Base-by-base conservation (phyloP, 2,113 vertebrate genomes). In the Origma solitaria region DNA sequence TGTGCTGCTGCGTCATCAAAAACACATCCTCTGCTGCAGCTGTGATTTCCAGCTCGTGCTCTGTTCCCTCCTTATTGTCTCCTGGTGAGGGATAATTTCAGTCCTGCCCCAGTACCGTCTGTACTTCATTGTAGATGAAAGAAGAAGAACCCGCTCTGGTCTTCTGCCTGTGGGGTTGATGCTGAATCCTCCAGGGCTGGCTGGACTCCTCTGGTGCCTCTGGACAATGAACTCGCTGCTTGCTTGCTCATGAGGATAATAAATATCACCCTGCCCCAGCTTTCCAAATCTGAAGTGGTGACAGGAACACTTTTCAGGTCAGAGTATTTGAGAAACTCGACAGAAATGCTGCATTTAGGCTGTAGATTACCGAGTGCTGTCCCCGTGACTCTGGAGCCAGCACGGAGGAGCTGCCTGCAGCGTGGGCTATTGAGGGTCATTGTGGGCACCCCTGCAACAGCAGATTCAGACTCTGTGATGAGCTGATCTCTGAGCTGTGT, bases 351-450 rank as follows among this genome's bases (percentile, higher is more conserved):
- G 0, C 16, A 16, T 64, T 37, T 54, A 44, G 60, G 10, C 7
- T 2, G 3, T 9, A 18, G 13, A 8, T 40, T 23, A 4, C 4
- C 4, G 16, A 1, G 45, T 13, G 45, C 40, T 33, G 27, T 30
- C 31, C 72, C 71, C 0, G 1, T 44, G 79, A 7, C 17, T 49
- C 65, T 3, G 2, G 51, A 44, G 53, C 2, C 73, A 45, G 44
- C 58, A 9, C 2, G 1, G 42, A 35, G 65, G 12, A 38, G n/a
- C 37, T 51, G 56, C 8, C 82, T 33, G 78, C 70, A 21, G 51
- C 0, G 1, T 3, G 35, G 17, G 45, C 3, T 2, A 1, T 1
- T 0, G 1, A n/a, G 47, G 61, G 47, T 10, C 35, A 2, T 40
- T 25, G 13, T n/a, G 54, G 61, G 35, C 53, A 60, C 30, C 21